Conservation (phyloP, 2,797 vertebrate species). For the Phoebastria nigripes region DNA sequence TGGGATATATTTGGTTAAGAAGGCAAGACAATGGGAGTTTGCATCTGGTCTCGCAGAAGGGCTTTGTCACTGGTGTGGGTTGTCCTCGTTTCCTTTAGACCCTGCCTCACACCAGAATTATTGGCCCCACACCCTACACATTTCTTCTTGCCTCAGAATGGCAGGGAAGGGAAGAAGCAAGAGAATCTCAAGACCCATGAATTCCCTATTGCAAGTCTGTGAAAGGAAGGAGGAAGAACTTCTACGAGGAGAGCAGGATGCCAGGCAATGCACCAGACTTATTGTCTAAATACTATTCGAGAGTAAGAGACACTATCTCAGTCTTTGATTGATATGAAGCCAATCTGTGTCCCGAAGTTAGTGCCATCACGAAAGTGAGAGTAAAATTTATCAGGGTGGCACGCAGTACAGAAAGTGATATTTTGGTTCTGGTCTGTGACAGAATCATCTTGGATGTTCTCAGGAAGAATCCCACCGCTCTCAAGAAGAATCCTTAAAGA, state of each 20-base stretch:
- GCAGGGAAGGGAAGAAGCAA: neutral
- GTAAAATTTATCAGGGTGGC: slow-evolving; percentile 86
- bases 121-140: neutral
- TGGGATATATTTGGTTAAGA: neutral
- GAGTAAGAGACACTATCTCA: slow-evolving; percentile 13
- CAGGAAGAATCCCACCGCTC: slow-evolving; percentile 81
- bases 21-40: neutral
- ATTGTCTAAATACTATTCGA: neutral
- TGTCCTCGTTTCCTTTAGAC: neutral
- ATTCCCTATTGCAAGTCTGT: neutral
- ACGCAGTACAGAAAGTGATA: slow-evolving; percentile 87
- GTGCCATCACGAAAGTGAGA: slow-evolving; percentile 88
- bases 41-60: neutral
- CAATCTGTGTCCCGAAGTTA: slow-evolving; percentile 91
- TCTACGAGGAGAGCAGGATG: neutral
- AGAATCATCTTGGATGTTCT: slow-evolving; percentile 85
- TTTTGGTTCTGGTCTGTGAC: slow-evolving; percentile 62
- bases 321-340: slow-evolving; percentile 86
- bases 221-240: neutral
- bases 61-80: neutral
- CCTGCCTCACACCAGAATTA: neutral
- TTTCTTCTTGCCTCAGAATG: neutral
- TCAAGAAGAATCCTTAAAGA: slow-evolving; percentile 85
- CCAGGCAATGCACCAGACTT: neutral
- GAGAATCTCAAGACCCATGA: neutral